Conservation (phyloP, 2,888 invertebrate species). For the Onthophagus sagittarius region DNA sequence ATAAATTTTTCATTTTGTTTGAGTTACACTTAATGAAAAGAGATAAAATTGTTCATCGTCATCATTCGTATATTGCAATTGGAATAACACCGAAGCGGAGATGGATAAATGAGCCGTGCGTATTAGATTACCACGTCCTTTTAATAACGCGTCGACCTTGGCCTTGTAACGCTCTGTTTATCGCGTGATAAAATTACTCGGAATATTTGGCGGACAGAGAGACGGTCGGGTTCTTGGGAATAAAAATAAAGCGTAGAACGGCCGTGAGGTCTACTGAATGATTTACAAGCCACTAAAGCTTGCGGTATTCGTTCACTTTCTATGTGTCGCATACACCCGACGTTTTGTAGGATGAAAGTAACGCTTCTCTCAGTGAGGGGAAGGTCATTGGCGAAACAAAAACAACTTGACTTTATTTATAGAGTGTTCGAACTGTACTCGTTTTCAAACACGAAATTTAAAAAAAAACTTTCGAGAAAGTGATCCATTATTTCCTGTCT, state of each 20-base stretch:
- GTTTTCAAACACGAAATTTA: neutral
- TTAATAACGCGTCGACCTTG: slow-evolving; percentile 32
- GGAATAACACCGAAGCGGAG: neutral
- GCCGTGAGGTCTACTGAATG: neutral
- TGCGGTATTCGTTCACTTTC: neutral
- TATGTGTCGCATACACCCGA: neutral
- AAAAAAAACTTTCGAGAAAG: no score
- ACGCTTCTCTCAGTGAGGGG: neutral
- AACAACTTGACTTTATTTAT: neutral
- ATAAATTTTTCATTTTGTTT: no score
- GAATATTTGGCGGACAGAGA: slow-evolving; percentile 26
- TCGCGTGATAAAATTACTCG: slow-evolving; percentile 31
- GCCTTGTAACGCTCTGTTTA: slow-evolving; percentile 32
- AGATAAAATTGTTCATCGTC: no score
- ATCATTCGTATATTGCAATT: neutral
- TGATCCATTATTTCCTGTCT: no score
- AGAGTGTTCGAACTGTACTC: neutral
- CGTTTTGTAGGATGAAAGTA: neutral
- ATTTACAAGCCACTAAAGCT: neutral
- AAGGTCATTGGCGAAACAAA: neutral
- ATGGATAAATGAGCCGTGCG: neutral
- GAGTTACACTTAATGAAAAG: no score
- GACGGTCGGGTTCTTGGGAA: neutral
- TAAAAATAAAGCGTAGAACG: neutral
- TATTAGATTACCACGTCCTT: slow-evolving; percentile 25